A percentile compares a stretch with the other conserved stretches of the same genome.
Conservation (phyloP, 1,140 invertebrate species). For the Platyscapa corneri region DNA sequence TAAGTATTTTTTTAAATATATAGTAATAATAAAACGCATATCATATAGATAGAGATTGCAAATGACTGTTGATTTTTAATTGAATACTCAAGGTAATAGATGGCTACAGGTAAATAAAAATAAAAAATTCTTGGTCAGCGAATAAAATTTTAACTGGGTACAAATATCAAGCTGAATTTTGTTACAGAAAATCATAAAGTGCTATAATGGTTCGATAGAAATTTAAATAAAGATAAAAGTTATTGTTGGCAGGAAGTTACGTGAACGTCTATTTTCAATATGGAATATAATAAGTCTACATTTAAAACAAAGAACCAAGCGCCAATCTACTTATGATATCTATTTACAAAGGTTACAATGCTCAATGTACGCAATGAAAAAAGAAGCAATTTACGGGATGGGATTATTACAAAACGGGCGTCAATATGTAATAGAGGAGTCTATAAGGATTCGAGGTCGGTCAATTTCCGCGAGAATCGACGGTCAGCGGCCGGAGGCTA, state of each 20-base stretch:
- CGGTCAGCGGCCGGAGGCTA: too few species aligned
- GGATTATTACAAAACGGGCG: background rate
- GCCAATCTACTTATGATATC: background rate
- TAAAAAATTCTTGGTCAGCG: background rate
- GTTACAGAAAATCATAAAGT: background rate
- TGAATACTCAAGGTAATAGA: background rate
- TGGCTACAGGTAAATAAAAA: background rate
- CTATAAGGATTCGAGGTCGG: slow-evolving; percentile 23
- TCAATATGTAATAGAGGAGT: background rate
- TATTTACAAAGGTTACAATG: background rate
- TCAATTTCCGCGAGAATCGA: slow-evolving; percentile 6
- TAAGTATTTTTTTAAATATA: background rate
- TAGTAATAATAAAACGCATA: background rate
- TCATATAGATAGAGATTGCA: background rate
- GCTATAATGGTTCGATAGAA: background rate
- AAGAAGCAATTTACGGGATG: background rate
- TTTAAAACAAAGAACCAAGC: too few species aligned
- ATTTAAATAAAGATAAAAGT: background rate
- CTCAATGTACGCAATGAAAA: background rate
- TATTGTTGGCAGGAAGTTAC: background rate
- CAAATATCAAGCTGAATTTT: background rate
- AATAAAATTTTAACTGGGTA: background rate
- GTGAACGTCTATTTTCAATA: background rate
- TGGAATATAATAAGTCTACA: background rate
- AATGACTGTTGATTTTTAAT: background rate